These are phyloP conservation scores for Halichoerus grypus DNA, from an alignment of 2,113 vertebrate species.

Conservation along the genomic window DNA sequence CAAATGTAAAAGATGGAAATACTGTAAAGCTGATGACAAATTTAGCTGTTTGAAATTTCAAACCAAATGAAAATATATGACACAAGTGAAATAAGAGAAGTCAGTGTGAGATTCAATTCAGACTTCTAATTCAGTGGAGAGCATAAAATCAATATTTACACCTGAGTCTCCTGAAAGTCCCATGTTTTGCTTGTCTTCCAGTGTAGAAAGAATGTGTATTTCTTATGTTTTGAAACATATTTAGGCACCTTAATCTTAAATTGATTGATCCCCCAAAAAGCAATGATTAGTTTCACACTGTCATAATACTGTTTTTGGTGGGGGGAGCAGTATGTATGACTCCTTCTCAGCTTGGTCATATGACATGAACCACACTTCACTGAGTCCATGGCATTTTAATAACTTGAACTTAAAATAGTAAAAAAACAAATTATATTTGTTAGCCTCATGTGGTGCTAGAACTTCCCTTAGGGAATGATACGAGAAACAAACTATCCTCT, in stretches of 20 bases:
- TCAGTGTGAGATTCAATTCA: constrained; percentile 15
- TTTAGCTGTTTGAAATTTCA: constrained; percentile 49
- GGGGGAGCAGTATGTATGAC: neutral
- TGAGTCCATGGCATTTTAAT: constrained; percentile 38
- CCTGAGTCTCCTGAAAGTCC: neutral
- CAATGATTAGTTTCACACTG: neutral
- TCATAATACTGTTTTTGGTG: neutral
- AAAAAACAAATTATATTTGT: constrained; percentile 1
- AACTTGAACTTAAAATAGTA: constrained; percentile 61
- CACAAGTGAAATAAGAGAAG: neutral
- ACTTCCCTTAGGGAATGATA: neutral
- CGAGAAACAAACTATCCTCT: neutral
- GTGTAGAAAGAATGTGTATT: neutral
- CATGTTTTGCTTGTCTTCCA: neutral
- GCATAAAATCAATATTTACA: neutral
- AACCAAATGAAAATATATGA: constrained; percentile 1
- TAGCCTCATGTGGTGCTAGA: neutral
- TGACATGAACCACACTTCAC: neutral
- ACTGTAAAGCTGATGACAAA: neutral
- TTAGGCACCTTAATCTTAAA: constrained; percentile 15
- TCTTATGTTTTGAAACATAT: neutral
- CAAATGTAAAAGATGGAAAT: neutral
- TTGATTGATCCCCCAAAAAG: neutral
- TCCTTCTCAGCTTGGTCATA: neutral
- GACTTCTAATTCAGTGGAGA: neutral